Base-by-base conservation (phyloP, 2,888 invertebrate species). In the Apamea crenata region DNA sequence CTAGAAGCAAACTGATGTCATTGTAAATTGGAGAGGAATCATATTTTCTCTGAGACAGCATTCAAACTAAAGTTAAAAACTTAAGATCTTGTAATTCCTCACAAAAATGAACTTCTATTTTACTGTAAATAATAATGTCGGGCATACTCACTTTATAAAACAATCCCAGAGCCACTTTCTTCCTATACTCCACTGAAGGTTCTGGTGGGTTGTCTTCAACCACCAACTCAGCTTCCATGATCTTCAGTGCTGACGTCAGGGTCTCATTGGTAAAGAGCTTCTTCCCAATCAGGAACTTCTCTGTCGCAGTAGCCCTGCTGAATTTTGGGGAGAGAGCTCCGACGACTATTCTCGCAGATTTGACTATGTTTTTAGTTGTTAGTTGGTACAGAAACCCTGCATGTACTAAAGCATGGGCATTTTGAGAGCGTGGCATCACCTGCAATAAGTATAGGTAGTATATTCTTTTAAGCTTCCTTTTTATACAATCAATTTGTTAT, bases 341-440 rank as follows among this genome's bases (percentile, higher is more conserved):
- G 86, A 95, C 97, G 1, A 97, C 97, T 36, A 98, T 96, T 61
- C 94, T 93, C 1, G 97, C 97, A 53, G 91, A 90, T 80, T 94
- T 81, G 71, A 95, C 87, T 14, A 84, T 78, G 16, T 90, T 90
- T 8, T 88, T 70, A 29, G 40, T 47, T 29, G 86, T 80, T 4
- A 95, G 72, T 88, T 93, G 91, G 73, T 98, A 97, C 0, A 98
- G 92, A 91, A 98, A 98, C 14, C 97, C 98, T 25, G 98, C 98
- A 90, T 98, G 98, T 0, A 98, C 97, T 79, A 98, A 97, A 0
- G 98, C 98, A 89, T 98, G 98, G 0, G 98, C 97, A 90, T 98
- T 98, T 95, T 98, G 98, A 1, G 97, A 97, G 80, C 98, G 95
- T 0, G 98, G 97, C 97, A 98, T 98, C 72, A 98, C 97, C 98